A percentile compares a stretch with the other conserved stretches of the same genome.
Evolutionary conservation across 2,797 vertebrate species (phyloP).

Genomic region (Vespertilio murinus): DNA sequence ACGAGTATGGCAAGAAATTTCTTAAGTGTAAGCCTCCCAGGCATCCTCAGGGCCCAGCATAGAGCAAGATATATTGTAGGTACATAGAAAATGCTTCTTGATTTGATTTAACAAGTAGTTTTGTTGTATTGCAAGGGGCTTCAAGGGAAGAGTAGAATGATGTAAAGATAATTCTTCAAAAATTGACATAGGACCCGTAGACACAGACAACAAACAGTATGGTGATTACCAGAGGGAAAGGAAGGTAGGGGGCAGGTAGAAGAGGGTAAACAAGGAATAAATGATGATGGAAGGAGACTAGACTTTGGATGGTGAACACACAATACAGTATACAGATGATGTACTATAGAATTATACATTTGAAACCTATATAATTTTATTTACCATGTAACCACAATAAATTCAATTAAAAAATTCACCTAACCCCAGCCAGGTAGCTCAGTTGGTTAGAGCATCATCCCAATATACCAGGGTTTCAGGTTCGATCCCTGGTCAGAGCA

Average conservation of each 20-base stretch:
- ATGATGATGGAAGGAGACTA: not conserved
- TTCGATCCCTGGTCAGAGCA: too few species aligned
- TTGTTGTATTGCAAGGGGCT: not conserved
- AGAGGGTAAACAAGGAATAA: not conserved
- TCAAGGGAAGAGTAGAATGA: not conserved
- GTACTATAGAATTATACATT: not conserved
- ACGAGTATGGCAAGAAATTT: not conserved
- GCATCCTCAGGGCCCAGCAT: not conserved
- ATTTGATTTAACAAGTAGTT: not conserved
- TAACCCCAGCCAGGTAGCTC: too few species aligned
- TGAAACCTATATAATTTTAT: not conserved
- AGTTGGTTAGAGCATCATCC: too few species aligned
- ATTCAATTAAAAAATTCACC: too few species aligned
- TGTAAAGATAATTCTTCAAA: constrained; percentile 1
- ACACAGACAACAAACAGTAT: not conserved
- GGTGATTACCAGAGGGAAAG: not conserved
- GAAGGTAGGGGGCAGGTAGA: not conserved
- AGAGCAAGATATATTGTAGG: not conserved
- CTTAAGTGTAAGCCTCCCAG: not conserved
- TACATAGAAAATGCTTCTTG: not conserved
- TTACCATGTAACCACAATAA: not conserved
- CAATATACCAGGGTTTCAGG: too few species aligned
- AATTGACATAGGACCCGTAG: not conserved
- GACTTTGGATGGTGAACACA: not conserved
- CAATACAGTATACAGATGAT: not conserved